These are phyloP conservation scores for Alauda arvensis DNA, from an alignment of 2,797 vertebrate genomes.

Conservation along the genomic window DNA sequence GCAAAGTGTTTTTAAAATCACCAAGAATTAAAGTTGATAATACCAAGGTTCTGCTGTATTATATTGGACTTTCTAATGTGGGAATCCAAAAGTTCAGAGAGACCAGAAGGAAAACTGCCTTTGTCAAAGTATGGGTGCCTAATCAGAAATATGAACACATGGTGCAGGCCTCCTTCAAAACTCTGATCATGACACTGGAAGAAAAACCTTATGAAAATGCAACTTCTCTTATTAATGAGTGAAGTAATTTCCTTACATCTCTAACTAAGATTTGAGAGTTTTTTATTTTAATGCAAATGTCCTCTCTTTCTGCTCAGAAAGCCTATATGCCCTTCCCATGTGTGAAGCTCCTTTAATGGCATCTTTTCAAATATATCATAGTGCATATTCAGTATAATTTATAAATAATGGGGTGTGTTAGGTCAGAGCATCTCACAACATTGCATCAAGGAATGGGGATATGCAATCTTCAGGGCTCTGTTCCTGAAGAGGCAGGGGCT, in stretches of 20 bases:
- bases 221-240: background rate
- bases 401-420: slow-evolving; percentile 43
- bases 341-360: slow-evolving; percentile 20
- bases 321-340: background rate
- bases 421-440: slow-evolving; percentile 9
- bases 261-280: background rate
- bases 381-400: slow-evolving; percentile 48
- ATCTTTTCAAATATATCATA: slow-evolving; percentile 38
- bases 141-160: background rate
- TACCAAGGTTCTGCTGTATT: background rate
- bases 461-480: slow-evolving; percentile 14
- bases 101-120: background rate
- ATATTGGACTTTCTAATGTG: background rate
- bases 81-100: background rate
- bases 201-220: background rate
- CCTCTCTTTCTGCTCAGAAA: slow-evolving; percentile 23
- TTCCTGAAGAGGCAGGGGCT: background rate
- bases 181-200: background rate
- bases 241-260: background rate
- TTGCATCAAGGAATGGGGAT: background rate
- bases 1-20: background rate
- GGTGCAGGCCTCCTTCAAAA: background rate
- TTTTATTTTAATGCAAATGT: background rate
- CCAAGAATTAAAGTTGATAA: background rate
- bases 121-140: background rate